phyloP scores from a whole-genome alignment of 2,113 vertebrate species.

The Fregetta grallaria region DNA sequence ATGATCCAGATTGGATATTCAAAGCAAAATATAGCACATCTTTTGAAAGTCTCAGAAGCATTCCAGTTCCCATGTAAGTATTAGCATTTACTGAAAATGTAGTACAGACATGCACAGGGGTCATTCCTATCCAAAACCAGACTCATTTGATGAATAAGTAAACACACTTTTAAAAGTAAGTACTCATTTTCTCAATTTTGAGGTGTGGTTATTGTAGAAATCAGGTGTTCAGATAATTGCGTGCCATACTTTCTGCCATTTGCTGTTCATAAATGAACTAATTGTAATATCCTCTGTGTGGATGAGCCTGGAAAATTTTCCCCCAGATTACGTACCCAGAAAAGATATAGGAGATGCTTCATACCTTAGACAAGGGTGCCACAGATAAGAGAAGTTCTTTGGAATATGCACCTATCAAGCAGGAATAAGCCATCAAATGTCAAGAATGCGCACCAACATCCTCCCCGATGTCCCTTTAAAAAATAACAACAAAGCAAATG shows the following conservation, averaged over 20 bases:
- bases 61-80: not conserved
- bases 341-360: not conserved
- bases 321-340: not conserved
- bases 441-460: not conserved
- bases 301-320: not conserved
- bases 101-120: not conserved
- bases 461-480: not conserved
- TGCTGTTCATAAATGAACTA: not conserved
- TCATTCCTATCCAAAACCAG: not conserved
- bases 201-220: not conserved
- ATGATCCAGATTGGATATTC: not conserved
- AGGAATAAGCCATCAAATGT: not conserved
- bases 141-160: not conserved
- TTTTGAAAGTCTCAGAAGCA: not conserved
- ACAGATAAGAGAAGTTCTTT: not conserved
- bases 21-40: not conserved
- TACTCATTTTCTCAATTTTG: not conserved
- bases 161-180: not conserved
- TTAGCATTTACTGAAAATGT: not conserved
- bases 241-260: not conserved
- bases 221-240: not conserved
- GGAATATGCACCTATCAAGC: not conserved
- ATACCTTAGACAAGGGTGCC: not conserved
- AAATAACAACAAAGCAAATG: not conserved
- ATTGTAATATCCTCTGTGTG: not conserved